phyloP scores from a whole-genome alignment of 2,113 vertebrate species.

The Pristiophorus japonicus region DNA sequence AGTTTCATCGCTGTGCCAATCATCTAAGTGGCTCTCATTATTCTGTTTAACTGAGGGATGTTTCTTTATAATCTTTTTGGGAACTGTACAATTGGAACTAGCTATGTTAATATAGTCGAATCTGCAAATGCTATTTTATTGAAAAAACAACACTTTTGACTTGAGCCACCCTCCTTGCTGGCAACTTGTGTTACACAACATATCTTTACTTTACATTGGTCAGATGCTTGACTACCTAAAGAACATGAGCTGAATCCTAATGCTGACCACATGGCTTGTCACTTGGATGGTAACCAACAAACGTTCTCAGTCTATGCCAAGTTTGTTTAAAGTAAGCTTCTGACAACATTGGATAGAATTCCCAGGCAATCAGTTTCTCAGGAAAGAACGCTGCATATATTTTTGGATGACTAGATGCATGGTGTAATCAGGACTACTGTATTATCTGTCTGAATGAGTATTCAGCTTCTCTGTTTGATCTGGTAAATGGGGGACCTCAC shows the following conservation, averaged over 20 bases:
- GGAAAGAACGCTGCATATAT: background rate
- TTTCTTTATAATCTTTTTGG: background rate
- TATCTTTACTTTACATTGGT: background rate
- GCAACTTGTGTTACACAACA: background rate
- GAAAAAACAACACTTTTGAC: background rate
- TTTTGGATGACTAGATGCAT: background rate
- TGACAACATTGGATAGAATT: background rate
- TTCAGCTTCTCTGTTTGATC: background rate
- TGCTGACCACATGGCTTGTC: background rate
- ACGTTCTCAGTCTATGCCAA: background rate
- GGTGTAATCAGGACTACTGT: background rate
- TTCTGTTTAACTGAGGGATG: background rate
- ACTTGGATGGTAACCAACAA: background rate
- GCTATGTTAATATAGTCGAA: background rate
- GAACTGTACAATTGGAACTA: background rate
- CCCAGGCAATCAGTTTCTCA: constrained; percentile 22
- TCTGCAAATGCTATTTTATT: background rate
- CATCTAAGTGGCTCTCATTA: background rate
- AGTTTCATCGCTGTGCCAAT: background rate
- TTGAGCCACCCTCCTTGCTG: background rate
- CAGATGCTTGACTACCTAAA: background rate
- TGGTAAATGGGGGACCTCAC: background rate
- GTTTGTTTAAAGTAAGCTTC: background rate
- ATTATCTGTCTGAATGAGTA: background rate
- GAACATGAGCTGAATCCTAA: background rate